These are phyloP conservation scores for Sebastes cheni DNA, from an alignment of 2,797 vertebrate genomes.

Conservation along the genomic window DNA sequence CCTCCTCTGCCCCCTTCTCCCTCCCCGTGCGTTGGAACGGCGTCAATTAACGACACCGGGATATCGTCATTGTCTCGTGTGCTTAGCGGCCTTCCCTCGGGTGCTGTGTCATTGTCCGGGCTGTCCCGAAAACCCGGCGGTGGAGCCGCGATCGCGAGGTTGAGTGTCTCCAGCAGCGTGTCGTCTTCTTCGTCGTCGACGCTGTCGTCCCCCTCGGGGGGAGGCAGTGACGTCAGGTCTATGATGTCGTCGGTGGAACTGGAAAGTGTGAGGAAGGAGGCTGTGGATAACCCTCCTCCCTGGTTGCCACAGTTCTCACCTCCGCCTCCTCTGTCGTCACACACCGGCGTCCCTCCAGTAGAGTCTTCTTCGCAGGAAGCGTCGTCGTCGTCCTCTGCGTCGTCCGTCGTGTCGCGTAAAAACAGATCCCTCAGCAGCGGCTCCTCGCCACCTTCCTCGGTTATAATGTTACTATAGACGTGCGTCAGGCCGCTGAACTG, in stretches of 20 bases:
- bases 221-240: slow-evolving; percentile 95
- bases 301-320: slow-evolving; percentile 32
- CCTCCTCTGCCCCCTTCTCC: slow-evolving; percentile 65
- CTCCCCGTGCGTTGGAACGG: slow-evolving; percentile 86
- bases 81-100: slow-evolving; percentile 63
- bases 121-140: slow-evolving; percentile 97
- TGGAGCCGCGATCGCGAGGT: slow-evolving; percentile 96
- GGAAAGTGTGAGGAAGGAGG: slow-evolving; percentile 88
- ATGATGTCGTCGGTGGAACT: slow-evolving; percentile 97
- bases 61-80: slow-evolving; percentile 84
- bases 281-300: slow-evolving; percentile 71
- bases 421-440: slow-evolving; percentile 93
- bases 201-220: slow-evolving; percentile 91
- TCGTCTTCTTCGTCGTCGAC: slow-evolving; percentile 90
- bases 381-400: slow-evolving; percentile 96
- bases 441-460: slow-evolving; percentile 90
- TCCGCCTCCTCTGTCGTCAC: slow-evolving; percentile 59
- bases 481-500: slow-evolving; percentile 85
- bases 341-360: slow-evolving; percentile 84
- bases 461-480: slow-evolving; percentile 90
- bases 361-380: slow-evolving; percentile 96
- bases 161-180: slow-evolving; percentile 91
- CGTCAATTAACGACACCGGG: slow-evolving; percentile 95
- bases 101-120: slow-evolving; percentile 90
- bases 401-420: slow-evolving; percentile 93